A percentile compares a stretch with the other conserved stretches of the same genome.
Conservation (phyloP, 2,113 vertebrate genomes). For the Bubalus kerabau region DNA sequence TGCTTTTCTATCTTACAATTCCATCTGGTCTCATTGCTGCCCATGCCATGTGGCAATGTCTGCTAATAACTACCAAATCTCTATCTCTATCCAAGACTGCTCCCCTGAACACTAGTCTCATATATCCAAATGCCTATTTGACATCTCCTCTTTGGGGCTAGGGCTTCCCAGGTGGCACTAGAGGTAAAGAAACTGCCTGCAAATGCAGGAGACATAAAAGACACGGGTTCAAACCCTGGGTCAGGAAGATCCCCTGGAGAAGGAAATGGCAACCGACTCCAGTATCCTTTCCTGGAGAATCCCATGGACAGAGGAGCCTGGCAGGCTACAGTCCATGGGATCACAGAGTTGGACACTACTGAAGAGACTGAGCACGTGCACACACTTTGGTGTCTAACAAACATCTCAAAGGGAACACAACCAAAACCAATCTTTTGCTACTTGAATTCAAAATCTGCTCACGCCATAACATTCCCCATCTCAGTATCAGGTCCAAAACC, state of each 20-base stretch:
- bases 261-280: background rate
- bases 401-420: background rate
- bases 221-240: background rate
- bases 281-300: background rate
- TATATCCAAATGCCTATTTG: background rate
- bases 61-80: background rate
- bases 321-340: rapidly evolving
- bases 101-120: background rate
- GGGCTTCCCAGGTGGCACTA: background rate
- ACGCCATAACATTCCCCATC: background rate
- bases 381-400: background rate
- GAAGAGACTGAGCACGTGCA: rapidly evolving
- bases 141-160: background rate
- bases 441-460: background rate
- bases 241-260: background rate
- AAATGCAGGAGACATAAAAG: background rate
- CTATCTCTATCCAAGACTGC: background rate
- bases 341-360: background rate
- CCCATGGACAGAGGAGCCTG: background rate
- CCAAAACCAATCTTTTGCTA: background rate
- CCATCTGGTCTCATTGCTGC: background rate
- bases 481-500: background rate
- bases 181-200: background rate
- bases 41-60: background rate
- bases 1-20: background rate